Percentiles rank a stretch among this genome's conserved stretches.
These are phyloP conservation scores for Cacoxenus indagator DNA, from an alignment of 2,888 invertebrate species.

Conservation along the genomic window DNA sequence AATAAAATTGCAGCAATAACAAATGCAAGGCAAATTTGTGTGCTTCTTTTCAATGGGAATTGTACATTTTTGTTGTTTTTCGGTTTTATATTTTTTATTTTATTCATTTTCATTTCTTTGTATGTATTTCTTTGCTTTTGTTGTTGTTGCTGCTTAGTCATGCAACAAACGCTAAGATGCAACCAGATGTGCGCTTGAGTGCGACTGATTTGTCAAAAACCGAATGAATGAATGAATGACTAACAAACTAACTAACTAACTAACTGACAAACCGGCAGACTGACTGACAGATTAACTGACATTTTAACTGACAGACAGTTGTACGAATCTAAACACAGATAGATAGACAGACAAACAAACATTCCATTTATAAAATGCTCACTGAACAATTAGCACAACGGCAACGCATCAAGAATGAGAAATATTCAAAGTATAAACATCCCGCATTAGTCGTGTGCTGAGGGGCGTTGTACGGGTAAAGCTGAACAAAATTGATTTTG, in stretches of 20 bases:
- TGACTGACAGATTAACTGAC: background rate
- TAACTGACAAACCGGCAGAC: slow-evolving; percentile 18
- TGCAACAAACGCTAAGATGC: slow-evolving; percentile 33
- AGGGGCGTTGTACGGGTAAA: too few species aligned
- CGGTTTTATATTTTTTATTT: background rate
- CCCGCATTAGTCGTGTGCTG: too few species aligned
- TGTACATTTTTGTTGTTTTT: background rate
- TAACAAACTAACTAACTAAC: slow-evolving; percentile 20
- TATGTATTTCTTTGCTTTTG: background rate
- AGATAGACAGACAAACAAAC: too few species aligned
- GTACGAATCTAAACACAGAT: too few species aligned
- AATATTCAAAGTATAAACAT: too few species aligned
- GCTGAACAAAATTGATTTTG: too few species aligned
- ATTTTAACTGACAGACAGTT: background rate
- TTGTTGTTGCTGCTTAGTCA: background rate
- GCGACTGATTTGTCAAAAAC: slow-evolving; percentile 28
- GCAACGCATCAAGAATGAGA: too few species aligned
- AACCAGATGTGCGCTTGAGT: slow-evolving; percentile 42
- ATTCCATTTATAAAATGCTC: too few species aligned
- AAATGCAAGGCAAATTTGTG: slow-evolving; percentile 39
- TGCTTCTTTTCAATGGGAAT: background rate
- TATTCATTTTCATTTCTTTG: background rate
- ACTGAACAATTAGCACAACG: too few species aligned
- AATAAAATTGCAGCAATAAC: slow-evolving; percentile 37
- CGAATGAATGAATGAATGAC: slow-evolving; percentile 30